A percentile compares a stretch with the other conserved stretches of the same genome.
phyloP scores from a whole-genome alignment of 2,113 vertebrate species.

The Lepus europaeus region DNA sequence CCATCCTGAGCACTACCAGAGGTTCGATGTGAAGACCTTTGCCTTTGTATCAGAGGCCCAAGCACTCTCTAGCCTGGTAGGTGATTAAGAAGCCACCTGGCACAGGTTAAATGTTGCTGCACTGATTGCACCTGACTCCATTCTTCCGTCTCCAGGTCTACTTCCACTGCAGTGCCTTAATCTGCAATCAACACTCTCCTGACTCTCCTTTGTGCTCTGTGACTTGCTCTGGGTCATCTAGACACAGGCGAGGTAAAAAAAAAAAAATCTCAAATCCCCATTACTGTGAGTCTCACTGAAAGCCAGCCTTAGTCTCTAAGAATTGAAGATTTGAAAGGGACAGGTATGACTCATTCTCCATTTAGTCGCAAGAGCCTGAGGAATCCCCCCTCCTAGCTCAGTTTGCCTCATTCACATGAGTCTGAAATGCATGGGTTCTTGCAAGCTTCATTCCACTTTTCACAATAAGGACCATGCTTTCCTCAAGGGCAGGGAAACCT shows the following conservation, averaged over 20 bases:
- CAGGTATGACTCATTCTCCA: neutral
- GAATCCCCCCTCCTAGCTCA: neutral
- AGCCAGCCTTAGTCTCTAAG: neutral
- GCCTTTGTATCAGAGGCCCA: constrained; percentile 82
- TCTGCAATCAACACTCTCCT: constrained; percentile 81
- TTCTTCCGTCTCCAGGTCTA: constrained; percentile 81
- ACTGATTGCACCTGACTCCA: fast-evolving
- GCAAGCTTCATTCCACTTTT: neutral
- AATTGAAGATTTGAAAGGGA: neutral
- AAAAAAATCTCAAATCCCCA: neutral
- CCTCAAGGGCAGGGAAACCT: neutral
- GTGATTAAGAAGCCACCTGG: neutral
- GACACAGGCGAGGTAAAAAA: constrained; percentile 85
- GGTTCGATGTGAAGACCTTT: constrained; percentile 90
- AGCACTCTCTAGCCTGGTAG: constrained; percentile 81
- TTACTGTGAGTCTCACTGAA: neutral
- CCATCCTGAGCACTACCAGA: constrained; percentile 84
- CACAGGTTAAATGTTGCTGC: fast-evolving
- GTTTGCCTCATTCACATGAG: neutral
- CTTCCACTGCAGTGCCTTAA: constrained; percentile 87
- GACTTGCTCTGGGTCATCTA: constrained; percentile 78
- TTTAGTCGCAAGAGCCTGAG: neutral
- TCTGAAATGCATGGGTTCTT: neutral
- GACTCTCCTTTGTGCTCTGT: constrained; percentile 84
- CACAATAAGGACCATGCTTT: neutral